phyloP scores from a whole-genome alignment of 2,888 invertebrate species.

The Ichneumoninae sp. region DNA sequence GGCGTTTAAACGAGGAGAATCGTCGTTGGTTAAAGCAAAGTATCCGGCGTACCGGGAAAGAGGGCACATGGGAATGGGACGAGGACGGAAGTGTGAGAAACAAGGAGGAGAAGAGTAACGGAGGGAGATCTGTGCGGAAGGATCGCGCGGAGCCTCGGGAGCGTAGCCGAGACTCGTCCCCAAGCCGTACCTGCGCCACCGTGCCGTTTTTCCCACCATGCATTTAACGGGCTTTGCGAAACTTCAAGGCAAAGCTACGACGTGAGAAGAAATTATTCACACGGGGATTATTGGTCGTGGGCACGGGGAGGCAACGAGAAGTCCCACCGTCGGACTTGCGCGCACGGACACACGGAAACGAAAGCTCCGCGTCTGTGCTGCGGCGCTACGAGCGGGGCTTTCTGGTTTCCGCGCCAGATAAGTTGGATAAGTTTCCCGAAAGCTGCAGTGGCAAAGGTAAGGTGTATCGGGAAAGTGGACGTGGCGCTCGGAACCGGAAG shows the following conservation, averaged over 20 bases:
- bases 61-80: not conserved
- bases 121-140: not conserved
- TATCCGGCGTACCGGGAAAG: slow-evolving; percentile 30
- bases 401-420: slow-evolving; percentile 14
- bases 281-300: slow-evolving; percentile 65
- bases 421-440: slow-evolving; percentile 21
- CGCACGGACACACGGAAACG: not conserved
- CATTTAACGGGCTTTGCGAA: slow-evolving; percentile 65
- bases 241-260: slow-evolving; percentile 60
- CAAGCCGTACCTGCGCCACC: not conserved
- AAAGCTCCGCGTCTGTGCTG: not conserved
- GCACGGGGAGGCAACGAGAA: not conserved
- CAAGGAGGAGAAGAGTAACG: slow-evolving; percentile 3
- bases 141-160: slow-evolving; percentile 20
- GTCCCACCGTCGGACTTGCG: slow-evolving; percentile 15
- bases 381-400: no score
- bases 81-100: slow-evolving; percentile 1
- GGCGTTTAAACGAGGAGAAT: slow-evolving; percentile 32
- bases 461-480: slow-evolving; percentile 7
- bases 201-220: slow-evolving; percentile 56
- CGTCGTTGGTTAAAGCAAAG: slow-evolving; percentile 19
- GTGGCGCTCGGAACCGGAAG: not conserved
- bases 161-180: not conserved
- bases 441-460: slow-evolving; percentile 9
- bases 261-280: slow-evolving; percentile 67